A percentile compares a stretch with the other conserved stretches of the same genome.
Conservation (phyloP, 2,888 invertebrate genomes). For the Zelleria hepariella region DNA sequence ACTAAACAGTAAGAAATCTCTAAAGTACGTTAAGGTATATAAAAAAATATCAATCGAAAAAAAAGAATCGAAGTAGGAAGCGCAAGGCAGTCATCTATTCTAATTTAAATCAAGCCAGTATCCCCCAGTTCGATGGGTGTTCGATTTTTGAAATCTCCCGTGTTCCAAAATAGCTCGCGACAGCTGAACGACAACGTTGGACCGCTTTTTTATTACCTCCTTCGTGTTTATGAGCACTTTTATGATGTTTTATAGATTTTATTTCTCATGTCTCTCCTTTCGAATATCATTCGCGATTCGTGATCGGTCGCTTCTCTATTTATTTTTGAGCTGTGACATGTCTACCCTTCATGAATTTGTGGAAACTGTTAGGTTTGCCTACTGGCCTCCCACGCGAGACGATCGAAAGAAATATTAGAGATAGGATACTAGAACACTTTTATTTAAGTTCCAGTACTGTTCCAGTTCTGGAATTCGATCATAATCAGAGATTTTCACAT, state of each 20-base stretch:
- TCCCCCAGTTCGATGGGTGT: constrained; percentile 53
- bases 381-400: background rate
- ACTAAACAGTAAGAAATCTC: too few species aligned
- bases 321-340: constrained; percentile 35
- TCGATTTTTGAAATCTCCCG: constrained; percentile 59
- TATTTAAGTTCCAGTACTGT: background rate
- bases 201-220: constrained; percentile 65
- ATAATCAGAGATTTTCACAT: background rate
- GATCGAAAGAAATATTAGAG: constrained; percentile 11
- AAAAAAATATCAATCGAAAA: background rate
- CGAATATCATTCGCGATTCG: constrained; percentile 49
- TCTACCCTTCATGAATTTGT: background rate
- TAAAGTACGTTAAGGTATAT: too few species aligned
- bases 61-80: background rate
- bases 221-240: constrained; percentile 68
- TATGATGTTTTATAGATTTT: constrained; percentile 68
- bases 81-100: constrained; percentile 21
- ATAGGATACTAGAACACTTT: background rate
- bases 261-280: constrained; percentile 50
- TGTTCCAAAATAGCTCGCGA: constrained; percentile 68
- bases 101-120: constrained; percentile 50
- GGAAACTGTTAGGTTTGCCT: background rate
- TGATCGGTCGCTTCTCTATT: constrained; percentile 49
- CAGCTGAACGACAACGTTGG: constrained; percentile 67
- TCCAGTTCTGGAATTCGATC: background rate